Evolutionary conservation across 2,797 vertebrate species (phyloP).

Genomic region (Leontocebus nigricollis): DNA sequence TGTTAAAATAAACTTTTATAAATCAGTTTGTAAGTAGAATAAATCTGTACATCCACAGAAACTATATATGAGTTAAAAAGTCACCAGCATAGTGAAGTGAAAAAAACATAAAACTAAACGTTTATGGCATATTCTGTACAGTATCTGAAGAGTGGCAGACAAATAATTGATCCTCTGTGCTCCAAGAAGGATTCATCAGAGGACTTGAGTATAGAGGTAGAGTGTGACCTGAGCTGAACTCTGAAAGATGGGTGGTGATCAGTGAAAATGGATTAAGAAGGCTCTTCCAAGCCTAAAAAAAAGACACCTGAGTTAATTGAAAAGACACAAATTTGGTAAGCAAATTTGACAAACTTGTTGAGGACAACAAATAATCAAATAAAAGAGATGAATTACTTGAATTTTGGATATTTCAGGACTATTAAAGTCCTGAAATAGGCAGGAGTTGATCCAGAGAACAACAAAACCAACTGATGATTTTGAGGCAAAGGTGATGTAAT

Average conservation of each 20-base stretch:
- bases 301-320: background rate
- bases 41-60: background rate
- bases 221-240: background rate
- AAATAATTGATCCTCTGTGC: background rate
- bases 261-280: background rate
- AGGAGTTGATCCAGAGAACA: background rate
- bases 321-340: background rate
- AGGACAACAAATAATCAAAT: background rate
- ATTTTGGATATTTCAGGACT: background rate
- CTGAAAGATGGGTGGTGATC: background rate
- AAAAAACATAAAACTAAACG: background rate
- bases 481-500: background rate
- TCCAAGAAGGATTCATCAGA: accelerated
- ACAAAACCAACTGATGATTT: background rate
- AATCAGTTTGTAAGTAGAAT: background rate
- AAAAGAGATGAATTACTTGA: background rate
- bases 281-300: background rate
- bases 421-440: background rate
- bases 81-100: background rate
- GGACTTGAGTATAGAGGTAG: background rate
- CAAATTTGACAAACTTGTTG: background rate
- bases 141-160: background rate
- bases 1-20: background rate
- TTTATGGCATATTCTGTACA: background rate
- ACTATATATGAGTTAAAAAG: background rate